These are phyloP conservation scores for Artibeus jamaicensis DNA, from an alignment of 2,797 vertebrate genomes.

Conservation along the genomic window DNA sequence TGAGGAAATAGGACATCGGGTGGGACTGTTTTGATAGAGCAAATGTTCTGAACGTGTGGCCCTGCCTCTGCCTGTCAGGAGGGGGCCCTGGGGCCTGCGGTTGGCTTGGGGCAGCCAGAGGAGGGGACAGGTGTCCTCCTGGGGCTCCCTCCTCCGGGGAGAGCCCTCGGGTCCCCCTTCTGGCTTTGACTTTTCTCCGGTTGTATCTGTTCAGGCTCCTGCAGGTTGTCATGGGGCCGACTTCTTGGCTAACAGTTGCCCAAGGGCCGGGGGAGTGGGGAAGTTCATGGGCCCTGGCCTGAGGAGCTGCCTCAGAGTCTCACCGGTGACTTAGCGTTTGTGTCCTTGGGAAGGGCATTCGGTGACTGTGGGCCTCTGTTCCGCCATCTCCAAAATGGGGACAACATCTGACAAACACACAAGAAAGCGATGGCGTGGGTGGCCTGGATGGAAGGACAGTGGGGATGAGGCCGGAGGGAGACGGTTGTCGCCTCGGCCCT, in stretches of 20 bases:
- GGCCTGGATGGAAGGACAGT: neutral
- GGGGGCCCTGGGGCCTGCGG: neutral
- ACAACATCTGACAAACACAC: neutral
- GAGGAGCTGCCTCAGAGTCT: neutral
- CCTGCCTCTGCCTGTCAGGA: neutral
- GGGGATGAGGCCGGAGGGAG: neutral
- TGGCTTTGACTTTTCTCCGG: neutral
- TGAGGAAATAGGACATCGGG: neutral
- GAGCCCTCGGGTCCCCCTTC: neutral
- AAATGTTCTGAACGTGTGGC: fast-evolving
- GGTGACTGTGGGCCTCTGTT: neutral
- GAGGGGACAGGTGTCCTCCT: too few relatives aligned
- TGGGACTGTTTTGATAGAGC: neutral
- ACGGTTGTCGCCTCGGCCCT: neutral
- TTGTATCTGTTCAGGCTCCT: neutral
- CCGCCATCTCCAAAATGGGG: neutral
- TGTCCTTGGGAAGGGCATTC: neutral
- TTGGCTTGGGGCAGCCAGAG: neutral
- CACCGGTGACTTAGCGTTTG: neutral
- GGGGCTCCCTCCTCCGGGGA: neutral
- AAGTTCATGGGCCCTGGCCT: neutral
- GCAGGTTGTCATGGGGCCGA: neutral
- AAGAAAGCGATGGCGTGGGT: neutral
- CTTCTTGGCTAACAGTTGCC: neutral
- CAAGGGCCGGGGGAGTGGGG: neutral